phyloP scores from a whole-genome alignment of 2,113 vertebrate genomes.

The Uropsilus gracilis region DNA sequence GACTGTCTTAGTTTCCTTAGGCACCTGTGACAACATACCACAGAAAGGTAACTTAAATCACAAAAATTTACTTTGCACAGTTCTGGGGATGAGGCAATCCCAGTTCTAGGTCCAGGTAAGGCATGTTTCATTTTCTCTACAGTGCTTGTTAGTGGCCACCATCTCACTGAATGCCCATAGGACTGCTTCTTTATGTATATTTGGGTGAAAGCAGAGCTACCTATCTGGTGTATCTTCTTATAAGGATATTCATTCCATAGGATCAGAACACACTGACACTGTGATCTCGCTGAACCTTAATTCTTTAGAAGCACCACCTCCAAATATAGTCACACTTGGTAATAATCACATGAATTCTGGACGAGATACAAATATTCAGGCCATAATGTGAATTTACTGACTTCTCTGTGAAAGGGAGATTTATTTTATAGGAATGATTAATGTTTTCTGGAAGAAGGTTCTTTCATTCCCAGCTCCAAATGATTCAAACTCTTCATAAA shows the following conservation, averaged over 20 bases:
- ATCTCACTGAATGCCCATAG: not conserved
- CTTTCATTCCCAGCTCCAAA: not conserved
- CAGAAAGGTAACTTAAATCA: not conserved
- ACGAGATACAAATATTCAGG: not conserved
- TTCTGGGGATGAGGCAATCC: not conserved
- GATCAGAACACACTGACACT: not conserved
- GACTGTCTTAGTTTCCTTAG: not conserved
- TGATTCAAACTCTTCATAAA: not conserved
- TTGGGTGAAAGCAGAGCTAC: not conserved
- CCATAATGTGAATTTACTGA: not conserved
- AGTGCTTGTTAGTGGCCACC: not conserved
- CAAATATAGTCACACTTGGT: not conserved
- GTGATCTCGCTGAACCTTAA: not conserved
- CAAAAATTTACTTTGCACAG: not conserved
- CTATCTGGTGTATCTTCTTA: not conserved
- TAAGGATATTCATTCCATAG: not conserved
- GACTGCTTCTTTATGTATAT: not conserved
- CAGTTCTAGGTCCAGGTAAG: not conserved
- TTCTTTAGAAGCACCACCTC: not conserved
- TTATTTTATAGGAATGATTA: not conserved
- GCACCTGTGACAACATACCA: not conserved
- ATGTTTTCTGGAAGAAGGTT: not conserved
- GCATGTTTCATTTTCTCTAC: not conserved
- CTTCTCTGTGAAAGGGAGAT: not conserved
- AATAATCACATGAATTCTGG: not conserved